phyloP scores from a whole-genome alignment of 2,113 vertebrate genomes.

The Pituophis catenifer region DNA sequence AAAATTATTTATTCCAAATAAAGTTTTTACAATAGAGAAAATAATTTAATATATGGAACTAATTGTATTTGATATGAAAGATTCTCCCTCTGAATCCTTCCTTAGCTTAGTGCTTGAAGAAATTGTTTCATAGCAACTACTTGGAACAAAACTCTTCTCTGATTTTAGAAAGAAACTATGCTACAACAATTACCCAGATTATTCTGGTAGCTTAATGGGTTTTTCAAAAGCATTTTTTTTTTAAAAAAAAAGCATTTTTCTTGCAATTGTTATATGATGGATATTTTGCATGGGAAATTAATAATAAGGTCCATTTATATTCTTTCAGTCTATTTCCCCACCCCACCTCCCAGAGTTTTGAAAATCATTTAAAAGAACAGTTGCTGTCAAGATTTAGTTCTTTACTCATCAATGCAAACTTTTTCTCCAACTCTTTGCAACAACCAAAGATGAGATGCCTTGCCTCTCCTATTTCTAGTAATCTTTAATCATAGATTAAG shows the following conservation, averaged over 20 bases:
- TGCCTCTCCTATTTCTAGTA: background rate
- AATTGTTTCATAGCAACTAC: background rate
- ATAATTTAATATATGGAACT: background rate
- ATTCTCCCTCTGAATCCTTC: background rate
- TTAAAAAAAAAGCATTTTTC: background rate
- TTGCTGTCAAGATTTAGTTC: background rate
- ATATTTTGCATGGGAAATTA: background rate
- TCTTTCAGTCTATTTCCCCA: background rate
- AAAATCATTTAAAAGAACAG: background rate
- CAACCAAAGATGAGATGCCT: background rate
- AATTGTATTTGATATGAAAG: conserved; percentile 4
- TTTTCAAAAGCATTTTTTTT: background rate
- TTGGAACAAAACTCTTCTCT: background rate
- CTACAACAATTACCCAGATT: background rate
- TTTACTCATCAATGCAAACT: background rate
- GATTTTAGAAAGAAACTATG: background rate
- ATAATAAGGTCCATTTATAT: background rate
- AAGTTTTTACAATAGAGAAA: background rate
- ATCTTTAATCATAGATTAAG: background rate
- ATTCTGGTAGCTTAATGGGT: background rate
- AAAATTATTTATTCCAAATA: background rate
- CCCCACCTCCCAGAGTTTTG: background rate
- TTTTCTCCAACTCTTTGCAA: background rate
- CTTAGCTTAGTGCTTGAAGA: background rate
- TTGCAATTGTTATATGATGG: background rate